A percentile compares a stretch with the other conserved stretches of the same genome.
Evolutionary conservation across 2,888 invertebrate species (phyloP).

Genomic region (Ormyrus thymus): DNA sequence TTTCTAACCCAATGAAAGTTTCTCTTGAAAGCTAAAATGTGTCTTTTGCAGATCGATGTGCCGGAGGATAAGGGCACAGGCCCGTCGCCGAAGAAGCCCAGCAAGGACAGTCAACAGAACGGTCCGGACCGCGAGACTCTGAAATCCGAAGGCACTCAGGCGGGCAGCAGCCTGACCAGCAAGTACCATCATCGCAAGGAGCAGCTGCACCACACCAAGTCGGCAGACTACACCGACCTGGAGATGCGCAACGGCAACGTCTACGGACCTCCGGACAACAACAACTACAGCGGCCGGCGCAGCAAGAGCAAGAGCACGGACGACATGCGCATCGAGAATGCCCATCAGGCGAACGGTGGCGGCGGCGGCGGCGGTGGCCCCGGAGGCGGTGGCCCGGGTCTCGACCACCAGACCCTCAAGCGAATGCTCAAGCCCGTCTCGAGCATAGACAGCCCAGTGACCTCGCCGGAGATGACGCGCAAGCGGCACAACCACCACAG

Average conservation of each 20-base stretch:
- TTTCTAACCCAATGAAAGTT: no score
- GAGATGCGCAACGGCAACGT: constrained; percentile 74
- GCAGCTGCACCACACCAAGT: constrained; percentile 75
- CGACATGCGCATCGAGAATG: constrained; percentile 82
- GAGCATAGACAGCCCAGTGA: constrained; percentile 90
- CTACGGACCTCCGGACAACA: constrained; percentile 72
- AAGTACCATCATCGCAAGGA: constrained; percentile 66
- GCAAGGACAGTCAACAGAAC: constrained; percentile 76
- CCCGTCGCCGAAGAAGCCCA: constrained; percentile 74
- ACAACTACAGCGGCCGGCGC: constrained; percentile 57
- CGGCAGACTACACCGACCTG: constrained; percentile 77
- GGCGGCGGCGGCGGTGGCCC: background rate
- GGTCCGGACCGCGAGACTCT: constrained; percentile 76
- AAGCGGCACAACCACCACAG: constrained; percentile 84
- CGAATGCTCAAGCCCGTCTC: constrained; percentile 96
- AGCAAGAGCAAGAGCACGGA: constrained; percentile 92
- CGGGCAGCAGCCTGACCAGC: constrained; percentile 82
- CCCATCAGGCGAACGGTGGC: constrained; percentile 37
- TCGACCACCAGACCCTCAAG: constrained; percentile 81
- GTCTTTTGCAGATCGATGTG: constrained; percentile 67
- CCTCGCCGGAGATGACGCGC: constrained; percentile 92
- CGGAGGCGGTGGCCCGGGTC: constrained; percentile 2
- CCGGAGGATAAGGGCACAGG: constrained; percentile 74
- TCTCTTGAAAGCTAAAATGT: background rate
- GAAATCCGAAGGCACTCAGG: constrained; percentile 89